Percentiles rank a stretch among this genome's conserved stretches.
These are phyloP conservation scores for Bombycilla garrulus DNA, from an alignment of 2,113 vertebrate genomes.

Conservation along the genomic window DNA sequence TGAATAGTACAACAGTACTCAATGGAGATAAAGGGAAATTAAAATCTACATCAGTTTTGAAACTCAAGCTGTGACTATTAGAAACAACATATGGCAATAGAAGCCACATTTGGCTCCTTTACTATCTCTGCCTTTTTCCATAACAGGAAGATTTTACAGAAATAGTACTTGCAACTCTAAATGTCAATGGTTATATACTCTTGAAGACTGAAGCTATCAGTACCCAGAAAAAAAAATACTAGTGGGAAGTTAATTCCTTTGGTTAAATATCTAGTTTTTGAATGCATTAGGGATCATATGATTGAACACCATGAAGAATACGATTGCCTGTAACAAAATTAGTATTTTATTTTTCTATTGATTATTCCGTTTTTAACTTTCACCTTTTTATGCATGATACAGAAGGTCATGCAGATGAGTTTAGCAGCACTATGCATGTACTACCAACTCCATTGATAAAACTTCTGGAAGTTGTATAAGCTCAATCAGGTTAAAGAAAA, in stretches of 20 bases:
- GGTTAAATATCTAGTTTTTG: neutral
- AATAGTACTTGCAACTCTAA: neutral
- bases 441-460: neutral
- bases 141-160: neutral
- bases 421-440: neutral
- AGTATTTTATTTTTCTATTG: neutral
- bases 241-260: neutral
- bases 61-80: constrained; percentile 21
- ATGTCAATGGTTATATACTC: neutral
- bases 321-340: neutral
- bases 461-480: neutral
- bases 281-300: neutral
- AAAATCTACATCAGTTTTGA: constrained; percentile 12
- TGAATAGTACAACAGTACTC: neutral
- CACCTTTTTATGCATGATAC: neutral
- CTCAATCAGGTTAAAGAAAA: neutral
- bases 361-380: neutral
- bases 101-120: neutral
- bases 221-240: neutral
- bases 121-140: neutral
- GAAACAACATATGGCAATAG: constrained; percentile 24
- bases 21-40: neutral
- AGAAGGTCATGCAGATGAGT: neutral
- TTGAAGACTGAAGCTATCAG: neutral
- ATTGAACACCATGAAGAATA: neutral